These are phyloP conservation scores for Scrobipalpa atriplicella DNA, from an alignment of 2,888 invertebrate species.

Conservation along the genomic window DNA sequence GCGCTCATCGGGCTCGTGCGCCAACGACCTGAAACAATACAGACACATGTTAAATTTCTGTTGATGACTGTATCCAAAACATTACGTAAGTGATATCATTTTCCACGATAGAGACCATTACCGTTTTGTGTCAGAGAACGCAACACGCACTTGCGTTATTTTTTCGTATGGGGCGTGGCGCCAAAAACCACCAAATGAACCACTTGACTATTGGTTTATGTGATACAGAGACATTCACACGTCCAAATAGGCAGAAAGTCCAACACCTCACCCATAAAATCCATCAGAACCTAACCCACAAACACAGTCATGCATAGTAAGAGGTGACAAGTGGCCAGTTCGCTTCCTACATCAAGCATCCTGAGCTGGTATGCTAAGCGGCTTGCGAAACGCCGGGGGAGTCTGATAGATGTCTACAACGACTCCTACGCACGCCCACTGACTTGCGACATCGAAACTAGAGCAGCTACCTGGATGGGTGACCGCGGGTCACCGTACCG, in stretches of 20 bases:
- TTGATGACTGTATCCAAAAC: background rate
- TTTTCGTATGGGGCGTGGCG: too few relatives aligned
- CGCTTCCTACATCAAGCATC: slow-evolving; percentile 47
- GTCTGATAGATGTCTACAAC: slow-evolving; percentile 66
- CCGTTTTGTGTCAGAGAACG: too few relatives aligned
- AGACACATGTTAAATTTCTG: background rate
- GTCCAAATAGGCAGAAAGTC: background rate
- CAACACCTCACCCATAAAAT: background rate
- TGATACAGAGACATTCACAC: too few relatives aligned
- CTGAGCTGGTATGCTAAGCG: slow-evolving; percentile 58
- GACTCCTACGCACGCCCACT: slow-evolving; percentile 75
- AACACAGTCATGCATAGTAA: slow-evolving; percentile 17
- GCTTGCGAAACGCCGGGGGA: slow-evolving; percentile 64
- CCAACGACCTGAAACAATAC: slow-evolving; percentile 75
- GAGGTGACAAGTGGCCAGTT: slow-evolving; percentile 45
- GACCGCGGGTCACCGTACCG: slow-evolving; percentile 9
- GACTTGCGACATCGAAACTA: slow-evolving; percentile 72
- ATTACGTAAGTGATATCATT: too few relatives aligned
- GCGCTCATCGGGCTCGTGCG: slow-evolving; percentile 87
- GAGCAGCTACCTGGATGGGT: slow-evolving; percentile 62
- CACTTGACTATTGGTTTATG: too few relatives aligned
- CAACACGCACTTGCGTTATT: too few relatives aligned
- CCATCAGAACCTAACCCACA: background rate
- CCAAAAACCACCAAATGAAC: too few relatives aligned
- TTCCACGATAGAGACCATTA: too few relatives aligned